Evolutionary conservation across 2,113 vertebrate species (phyloP).

Genomic region (Paradisaea rubra): DNA sequence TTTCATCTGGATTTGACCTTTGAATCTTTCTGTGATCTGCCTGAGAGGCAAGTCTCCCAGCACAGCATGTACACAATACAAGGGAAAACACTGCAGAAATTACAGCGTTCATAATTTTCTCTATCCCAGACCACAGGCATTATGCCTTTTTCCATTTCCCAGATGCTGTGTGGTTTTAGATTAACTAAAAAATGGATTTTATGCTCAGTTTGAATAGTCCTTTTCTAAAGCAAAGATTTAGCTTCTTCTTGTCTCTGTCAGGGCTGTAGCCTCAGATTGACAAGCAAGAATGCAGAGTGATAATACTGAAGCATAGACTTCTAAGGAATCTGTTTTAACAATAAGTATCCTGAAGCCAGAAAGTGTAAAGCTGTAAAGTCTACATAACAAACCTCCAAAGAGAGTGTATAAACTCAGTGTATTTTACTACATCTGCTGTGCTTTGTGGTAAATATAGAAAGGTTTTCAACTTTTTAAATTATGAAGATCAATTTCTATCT

Average conservation of each 20-base stretch:
- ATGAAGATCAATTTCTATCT: neutral
- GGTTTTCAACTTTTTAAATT: neutral
- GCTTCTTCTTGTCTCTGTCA: neutral
- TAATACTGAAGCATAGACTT: neutral
- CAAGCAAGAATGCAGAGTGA: neutral
- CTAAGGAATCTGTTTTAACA: neutral
- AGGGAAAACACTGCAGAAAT: neutral
- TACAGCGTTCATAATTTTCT: neutral
- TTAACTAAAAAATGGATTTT: neutral
- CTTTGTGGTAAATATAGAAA: neutral
- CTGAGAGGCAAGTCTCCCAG: neutral
- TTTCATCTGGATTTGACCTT: conserved; percentile 29
- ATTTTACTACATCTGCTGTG: neutral
- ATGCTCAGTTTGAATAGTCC: neutral
- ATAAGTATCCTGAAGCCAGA: neutral
- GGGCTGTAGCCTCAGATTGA: neutral
- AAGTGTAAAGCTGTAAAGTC: neutral
- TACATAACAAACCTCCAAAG: neutral
- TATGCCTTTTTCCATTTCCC: neutral
- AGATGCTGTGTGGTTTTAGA: neutral
- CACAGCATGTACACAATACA: neutral
- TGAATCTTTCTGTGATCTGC: neutral
- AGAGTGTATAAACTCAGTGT: neutral
- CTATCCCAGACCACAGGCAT: neutral
- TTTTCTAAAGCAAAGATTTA: neutral